Evolutionary conservation across 2,888 invertebrate genomes (phyloP).

Genomic region (Ormyrus thymus): DNA sequence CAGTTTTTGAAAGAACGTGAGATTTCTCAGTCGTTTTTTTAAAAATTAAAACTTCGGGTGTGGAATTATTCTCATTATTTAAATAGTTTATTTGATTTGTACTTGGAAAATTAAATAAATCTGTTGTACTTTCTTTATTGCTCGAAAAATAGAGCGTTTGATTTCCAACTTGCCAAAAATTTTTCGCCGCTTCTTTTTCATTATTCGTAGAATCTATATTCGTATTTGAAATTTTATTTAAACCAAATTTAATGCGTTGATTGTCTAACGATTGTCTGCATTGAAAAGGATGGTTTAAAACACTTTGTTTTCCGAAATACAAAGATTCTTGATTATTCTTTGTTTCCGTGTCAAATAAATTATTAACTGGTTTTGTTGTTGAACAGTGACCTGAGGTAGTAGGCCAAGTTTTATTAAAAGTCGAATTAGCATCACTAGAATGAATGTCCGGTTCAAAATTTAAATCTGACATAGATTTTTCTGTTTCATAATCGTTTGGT

Average conservation of each 20-base stretch:
- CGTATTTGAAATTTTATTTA: conserved; percentile 25
- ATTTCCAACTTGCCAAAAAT: conserved; percentile 51
- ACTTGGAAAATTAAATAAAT: conserved; percentile 2
- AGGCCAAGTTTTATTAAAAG: conserved; percentile 45
- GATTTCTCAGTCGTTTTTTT: conserved; percentile 7
- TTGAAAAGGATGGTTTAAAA: conserved; percentile 49
- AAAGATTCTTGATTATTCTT: conserved; percentile 22
- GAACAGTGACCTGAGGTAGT: conserved; percentile 23
- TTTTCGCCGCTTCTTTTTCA: conserved; percentile 12
- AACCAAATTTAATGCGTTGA: conserved; percentile 52
- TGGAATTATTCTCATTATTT: conserved; percentile 1
- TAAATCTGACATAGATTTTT: conserved; percentile 25
- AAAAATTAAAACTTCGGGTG: not conserved
- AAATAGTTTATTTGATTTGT: not conserved
- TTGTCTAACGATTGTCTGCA: conserved; percentile 50
- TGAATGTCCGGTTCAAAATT: conserved; percentile 11
- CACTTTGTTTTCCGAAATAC: conserved; percentile 48
- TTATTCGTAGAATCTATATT: not conserved
- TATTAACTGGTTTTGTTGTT: conserved; percentile 16
- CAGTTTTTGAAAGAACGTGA: not conserved
- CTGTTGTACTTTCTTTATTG: conserved; percentile 25
- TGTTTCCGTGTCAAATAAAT: conserved; percentile 34
- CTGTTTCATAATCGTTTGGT: conserved; percentile 42
- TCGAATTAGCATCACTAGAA: conserved; percentile 19
- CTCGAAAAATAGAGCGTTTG: conserved; percentile 37